Evolutionary conservation across 2,113 vertebrate species (phyloP), one percentile per base, ranked within the genome.

Genomic region (Apodemus sylvaticus): DNA sequence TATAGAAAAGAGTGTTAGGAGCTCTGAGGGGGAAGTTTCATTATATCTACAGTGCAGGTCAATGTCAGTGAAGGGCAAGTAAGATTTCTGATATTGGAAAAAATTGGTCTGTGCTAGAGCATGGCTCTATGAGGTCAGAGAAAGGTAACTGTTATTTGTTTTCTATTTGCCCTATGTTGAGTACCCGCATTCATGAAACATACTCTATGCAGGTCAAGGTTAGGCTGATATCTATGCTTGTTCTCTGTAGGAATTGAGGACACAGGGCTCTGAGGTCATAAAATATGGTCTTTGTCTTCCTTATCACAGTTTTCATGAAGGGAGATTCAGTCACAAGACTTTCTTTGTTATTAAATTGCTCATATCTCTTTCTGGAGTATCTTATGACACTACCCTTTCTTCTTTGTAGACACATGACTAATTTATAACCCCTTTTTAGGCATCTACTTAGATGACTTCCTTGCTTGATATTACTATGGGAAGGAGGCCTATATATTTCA

Each of bases 1-100:
- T 95, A 77, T 17, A 88, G 90, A 88, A 94, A 11, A 93, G 78
- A 20, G 19, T n/a, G 17, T 90, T 78, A 89, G 94, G 90, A 66
- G 34, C 48, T 94, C 64, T 53, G 71, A 66, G 26, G 86, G 86
- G 90, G 29, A 83, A 76, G 81, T 89, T 88, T 94, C 85, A 66
- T 94, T 94, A 31, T 64, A 70, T 12, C 45, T 29, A 77, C 48
- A 87, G 39, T 74, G n/a, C 66, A 5, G 4, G 78, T 87, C 89
- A 96, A 1, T 90, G 83, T 89, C 86, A 86, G 5, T 64, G 79
- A 93, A 95, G 81, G 64, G 10, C 53, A 92, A 68, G 13, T 73
- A 62, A 79, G 85, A 78, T 48, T 95, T 92, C 78, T 70, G 51
- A 92, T 95, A 70, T 93, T 36, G 34, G 82, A 71, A 87, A 73